Evolutionary conservation across 2,888 invertebrate genomes (phyloP), one percentile per base, ranked within the genome.

Genomic region (Alentia gelatinosa): DNA sequence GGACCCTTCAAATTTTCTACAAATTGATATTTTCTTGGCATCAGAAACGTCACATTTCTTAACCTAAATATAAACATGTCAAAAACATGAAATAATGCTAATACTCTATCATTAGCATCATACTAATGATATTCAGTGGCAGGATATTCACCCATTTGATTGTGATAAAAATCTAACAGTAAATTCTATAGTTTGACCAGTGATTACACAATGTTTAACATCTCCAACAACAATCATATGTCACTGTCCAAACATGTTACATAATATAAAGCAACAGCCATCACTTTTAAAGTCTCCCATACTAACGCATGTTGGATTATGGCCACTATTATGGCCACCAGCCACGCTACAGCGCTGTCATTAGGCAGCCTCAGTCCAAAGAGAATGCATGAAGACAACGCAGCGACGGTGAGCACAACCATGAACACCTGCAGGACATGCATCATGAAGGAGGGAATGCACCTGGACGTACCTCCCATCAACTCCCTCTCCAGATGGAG

Each of bases 211-310:
- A n/a, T n/a, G n/a, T n/a, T n/a, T n/a, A n/a, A n/a, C n/a, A n/a
- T n/a, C n/a, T n/a, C n/a, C n/a, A n/a, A n/a, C n/a, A n/a, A n/a
- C n/a, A n/a, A 68, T 68, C 23, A 83, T 23, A 83, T 83, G 39
- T 23, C 50, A 7, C 4, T n/a, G 30, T 86, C 86, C n/a, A 26
- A 47, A 35, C 86, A 42, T 26, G 30, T 47, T 5, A 86, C 86
- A n/a, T 86, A 86, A 30, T 86, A 86, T 9, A 86, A 42, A 12
- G 47, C 1, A 19, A 86, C 47, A 42, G 35, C 50, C 23, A 42
- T 23, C 0, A 86, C 47, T 86, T 92, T 92, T 12, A 91, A 5
- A 19, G 90, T 90, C 50, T 92, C 92, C 19, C 42, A 74, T 0
- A 92, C 23, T 0, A 91, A 63, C n/a, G 63, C 68, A 15, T 91